Evolutionary conservation across 37 sponge, comb jelly and placozoan genomes (phyloP).

Genomic region (Agelas oroides): DNA sequence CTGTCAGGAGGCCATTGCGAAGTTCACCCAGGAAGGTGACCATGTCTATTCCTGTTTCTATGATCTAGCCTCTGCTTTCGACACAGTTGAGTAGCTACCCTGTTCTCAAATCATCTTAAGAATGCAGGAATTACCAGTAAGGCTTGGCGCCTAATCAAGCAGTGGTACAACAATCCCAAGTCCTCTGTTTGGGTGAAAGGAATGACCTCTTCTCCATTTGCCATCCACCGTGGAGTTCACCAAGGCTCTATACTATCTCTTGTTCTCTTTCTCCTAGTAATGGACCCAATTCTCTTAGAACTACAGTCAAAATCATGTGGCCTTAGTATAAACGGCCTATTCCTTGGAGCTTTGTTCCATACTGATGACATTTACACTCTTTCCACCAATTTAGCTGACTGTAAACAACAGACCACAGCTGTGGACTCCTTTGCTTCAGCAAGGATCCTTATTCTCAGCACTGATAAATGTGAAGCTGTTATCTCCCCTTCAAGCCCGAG

Average conservation of each 20-base stretch:
- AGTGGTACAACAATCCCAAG: not conserved
- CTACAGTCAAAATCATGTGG: not conserved
- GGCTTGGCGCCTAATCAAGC: not conserved
- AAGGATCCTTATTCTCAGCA: too few relatives aligned
- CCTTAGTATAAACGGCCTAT: not conserved
- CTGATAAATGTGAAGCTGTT: too few relatives aligned
- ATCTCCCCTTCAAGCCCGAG: too few relatives aligned
- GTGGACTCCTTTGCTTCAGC: too few relatives aligned
- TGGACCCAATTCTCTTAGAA: slow-evolving; percentile 19
- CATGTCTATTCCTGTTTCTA: slow-evolving; percentile 24
- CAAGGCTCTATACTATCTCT: slow-evolving; percentile 28
- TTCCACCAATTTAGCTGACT: too few relatives aligned
- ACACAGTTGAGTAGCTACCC: too few relatives aligned
- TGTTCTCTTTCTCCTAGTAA: not conserved
- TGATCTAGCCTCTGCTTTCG: slow-evolving; percentile 18
- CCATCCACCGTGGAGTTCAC: not conserved
- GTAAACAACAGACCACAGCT: too few relatives aligned
- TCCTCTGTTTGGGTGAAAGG: not conserved
- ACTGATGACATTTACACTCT: too few relatives aligned
- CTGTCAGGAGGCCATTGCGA: not conserved
- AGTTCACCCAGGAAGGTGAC: slow-evolving; percentile 4
- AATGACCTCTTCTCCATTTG: not conserved
- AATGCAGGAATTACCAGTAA: not conserved
- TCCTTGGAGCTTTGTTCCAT: too few relatives aligned
- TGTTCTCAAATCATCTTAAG: not conserved